Conservation (phyloP, 1,140 invertebrate genomes). For the Frieseomelitta varia region DNA sequence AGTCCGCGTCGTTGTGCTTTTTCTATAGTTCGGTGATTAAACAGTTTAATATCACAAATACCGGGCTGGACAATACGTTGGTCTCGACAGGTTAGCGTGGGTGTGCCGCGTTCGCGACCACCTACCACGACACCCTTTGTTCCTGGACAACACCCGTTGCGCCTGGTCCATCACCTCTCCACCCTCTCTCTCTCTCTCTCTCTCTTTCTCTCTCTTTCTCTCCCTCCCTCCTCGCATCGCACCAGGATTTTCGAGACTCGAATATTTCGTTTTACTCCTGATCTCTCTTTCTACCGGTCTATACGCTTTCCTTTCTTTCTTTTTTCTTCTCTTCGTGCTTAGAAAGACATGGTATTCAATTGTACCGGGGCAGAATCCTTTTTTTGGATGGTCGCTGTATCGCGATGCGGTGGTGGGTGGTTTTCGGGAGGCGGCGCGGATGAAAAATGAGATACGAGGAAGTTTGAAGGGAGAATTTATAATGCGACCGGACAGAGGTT, state of each 20-base stretch:
- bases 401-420: background rate
- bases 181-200: conserved; percentile 9
- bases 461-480: background rate
- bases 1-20: conserved; percentile 55
- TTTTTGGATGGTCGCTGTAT: background rate
- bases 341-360: background rate
- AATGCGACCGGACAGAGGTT: conserved; percentile 1
- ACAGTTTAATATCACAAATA: conserved; percentile 75
- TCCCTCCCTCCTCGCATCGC: too few species aligned
- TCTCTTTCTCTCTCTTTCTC: background rate
- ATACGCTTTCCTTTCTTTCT: background rate
- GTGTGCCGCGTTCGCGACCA: background rate
- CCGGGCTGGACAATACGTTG: conserved; percentile 61
- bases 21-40: conserved; percentile 74
- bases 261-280: background rate
- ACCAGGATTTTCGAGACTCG: too few species aligned
- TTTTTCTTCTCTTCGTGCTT: background rate
- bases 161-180: conserved; percentile 42
- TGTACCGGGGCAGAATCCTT: background rate
- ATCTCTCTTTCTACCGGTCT: background rate
- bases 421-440: background rate
- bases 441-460: background rate
- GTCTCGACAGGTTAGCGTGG: background rate
- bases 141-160: conserved; percentile 14
- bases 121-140: conserved; percentile 55